Base-by-base conservation (phyloP, 2,888 invertebrate genomes). In the Vesta saturnalis region DNA sequence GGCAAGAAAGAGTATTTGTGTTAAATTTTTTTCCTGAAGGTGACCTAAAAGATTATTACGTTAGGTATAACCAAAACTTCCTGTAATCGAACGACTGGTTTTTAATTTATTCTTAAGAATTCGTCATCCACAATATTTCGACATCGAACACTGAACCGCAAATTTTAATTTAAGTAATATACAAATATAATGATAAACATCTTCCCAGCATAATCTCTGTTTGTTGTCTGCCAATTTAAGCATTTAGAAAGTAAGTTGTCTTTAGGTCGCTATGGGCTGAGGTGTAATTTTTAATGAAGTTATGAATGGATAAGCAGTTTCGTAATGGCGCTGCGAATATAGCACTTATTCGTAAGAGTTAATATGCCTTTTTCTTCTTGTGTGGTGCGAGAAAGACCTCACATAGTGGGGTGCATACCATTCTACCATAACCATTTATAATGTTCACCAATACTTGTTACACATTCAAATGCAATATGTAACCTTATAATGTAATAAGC, bases 371-470 rank as follows among this genome's bases (percentile, higher is more conserved):
- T 30, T 52, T 60, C 69, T 61, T 52, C 69, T 62, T 69, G 69
- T 69, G 69, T 65, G 65, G 69, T 55, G 60, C 60, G 22, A 55
- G 30, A 63, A 21, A 60, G 71, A 71, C 71, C 71, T 47, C 71
- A 67, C 71, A 68, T 64, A 69, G 55, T 35, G 67, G 60, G 12
- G 21, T 39, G 57, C 61, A 65, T 69, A 69, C 69, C 68, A 46
- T 49, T 47, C 43, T 61, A 66, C 63, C 66, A 64, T 64, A 69
- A 69, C 60, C 60, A 60, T 60, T 60, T 64, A 60, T 60, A 57
- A 61, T 49, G 66, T n/a, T 54, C 57, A 43, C 60, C 60, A 61
- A 69, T 69, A 69, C 69, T 63, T 67, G 60, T 58, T 59, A 66
- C 69, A 66, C 63, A 63, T 64, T 64, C 68, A 14, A 58, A 64